Evolutionary conservation across 2,797 vertebrate species (phyloP).

Genomic region (Antennarius maculatus): DNA sequence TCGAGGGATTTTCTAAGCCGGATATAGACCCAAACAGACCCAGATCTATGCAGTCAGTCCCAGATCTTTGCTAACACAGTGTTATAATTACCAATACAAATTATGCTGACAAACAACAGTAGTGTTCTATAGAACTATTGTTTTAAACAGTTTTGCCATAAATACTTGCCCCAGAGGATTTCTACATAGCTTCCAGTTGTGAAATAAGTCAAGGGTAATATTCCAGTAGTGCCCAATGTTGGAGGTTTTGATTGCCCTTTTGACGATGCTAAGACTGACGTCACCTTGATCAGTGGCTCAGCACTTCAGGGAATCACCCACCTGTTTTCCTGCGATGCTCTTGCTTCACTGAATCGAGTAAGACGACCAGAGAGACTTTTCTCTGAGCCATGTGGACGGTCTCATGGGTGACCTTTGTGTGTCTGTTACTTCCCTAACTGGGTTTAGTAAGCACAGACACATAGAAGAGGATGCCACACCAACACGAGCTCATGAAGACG

Average conservation of each 20-base stretch:
- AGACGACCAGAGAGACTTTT: not conserved
- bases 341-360: conserved; percentile 2
- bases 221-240: not conserved
- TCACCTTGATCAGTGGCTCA: conserved; percentile 65
- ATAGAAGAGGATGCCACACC: not conserved
- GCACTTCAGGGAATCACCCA: conserved; percentile 1
- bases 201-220: not conserved
- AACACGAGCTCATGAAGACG: conserved; percentile 4
- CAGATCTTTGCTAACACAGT: too few species aligned
- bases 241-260: conserved; percentile 26
- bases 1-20: too few species aligned
- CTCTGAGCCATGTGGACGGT: not conserved
- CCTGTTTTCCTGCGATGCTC: not conserved
- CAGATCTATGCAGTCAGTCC: not conserved
- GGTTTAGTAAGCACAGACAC: conserved; percentile 3
- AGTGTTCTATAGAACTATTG: too few species aligned
- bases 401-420: not conserved
- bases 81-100: not conserved
- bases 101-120: not conserved
- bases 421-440: not conserved
- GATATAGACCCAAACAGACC: too few species aligned
- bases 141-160: too few species aligned
- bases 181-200: conserved; percentile 22
- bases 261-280: conserved; percentile 27
- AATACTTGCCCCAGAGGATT: too few species aligned